Percentiles rank a stretch among this genome's conserved stretches.
Evolutionary conservation across 2,113 vertebrate species (phyloP).

Genomic region (Mirza zaza): DNA sequence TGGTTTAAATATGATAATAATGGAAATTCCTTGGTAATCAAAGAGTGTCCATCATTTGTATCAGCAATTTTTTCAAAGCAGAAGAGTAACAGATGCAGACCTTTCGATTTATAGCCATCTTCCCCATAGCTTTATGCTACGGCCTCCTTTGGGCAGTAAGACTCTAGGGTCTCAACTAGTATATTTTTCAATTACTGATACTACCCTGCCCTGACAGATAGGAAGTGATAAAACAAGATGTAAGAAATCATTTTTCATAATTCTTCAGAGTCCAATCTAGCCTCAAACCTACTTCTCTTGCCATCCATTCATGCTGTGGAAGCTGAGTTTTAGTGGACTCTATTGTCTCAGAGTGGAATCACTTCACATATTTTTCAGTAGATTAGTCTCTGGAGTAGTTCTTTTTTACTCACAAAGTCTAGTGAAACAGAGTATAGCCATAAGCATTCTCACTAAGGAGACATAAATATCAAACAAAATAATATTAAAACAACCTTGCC

Average conservation of each 20-base stretch:
- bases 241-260: constrained; percentile 82
- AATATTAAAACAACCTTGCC: constrained; percentile 55
- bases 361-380: constrained; percentile 77
- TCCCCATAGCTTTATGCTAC: not conserved
- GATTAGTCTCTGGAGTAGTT: constrained; percentile 74
- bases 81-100: not conserved
- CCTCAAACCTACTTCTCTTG: constrained; percentile 65
- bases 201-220: constrained; percentile 67
- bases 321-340: constrained; percentile 71
- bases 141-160: constrained; percentile 19
- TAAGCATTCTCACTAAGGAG: constrained; percentile 61
- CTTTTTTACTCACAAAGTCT: constrained; percentile 64
- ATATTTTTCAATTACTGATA: constrained; percentile 79
- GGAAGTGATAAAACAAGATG: constrained; percentile 69
- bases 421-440: constrained; percentile 38
- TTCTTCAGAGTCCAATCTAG: constrained; percentile 82
- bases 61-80: not conserved
- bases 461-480: constrained; percentile 76
- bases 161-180: constrained; percentile 72
- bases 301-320: constrained; percentile 31
- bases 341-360: constrained; percentile 58
- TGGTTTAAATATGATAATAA: constrained; percentile 9
- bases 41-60: not conserved
- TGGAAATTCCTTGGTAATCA: not conserved
- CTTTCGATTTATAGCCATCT: not conserved